Evolutionary conservation across 2,797 vertebrate species (phyloP).

Genomic region (Xyrichtys novacula): DNA sequence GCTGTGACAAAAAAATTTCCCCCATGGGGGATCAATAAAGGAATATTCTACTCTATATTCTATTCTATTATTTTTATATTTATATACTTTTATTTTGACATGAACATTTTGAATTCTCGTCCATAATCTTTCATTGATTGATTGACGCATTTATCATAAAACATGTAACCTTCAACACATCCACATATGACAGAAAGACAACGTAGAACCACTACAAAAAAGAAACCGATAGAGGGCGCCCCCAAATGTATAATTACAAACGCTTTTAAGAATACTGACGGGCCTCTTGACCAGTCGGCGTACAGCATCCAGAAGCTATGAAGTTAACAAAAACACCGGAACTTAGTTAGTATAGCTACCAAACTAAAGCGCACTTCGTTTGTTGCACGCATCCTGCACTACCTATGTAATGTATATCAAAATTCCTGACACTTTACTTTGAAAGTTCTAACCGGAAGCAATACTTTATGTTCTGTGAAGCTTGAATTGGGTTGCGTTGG

Average conservation of each 20-base stretch:
- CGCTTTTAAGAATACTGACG: constrained; percentile 19
- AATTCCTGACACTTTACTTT: constrained; percentile 26
- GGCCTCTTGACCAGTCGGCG: constrained; percentile 56
- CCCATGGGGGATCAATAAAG: no score
- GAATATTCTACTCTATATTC: no score
- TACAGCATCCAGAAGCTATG: constrained; percentile 20
- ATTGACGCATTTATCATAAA: not conserved
- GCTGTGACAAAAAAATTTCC: no score
- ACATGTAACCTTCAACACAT: not conserved
- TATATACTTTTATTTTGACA: no score
- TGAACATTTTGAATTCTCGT: no score
- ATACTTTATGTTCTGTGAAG: fast-evolving
- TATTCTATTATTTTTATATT: no score
- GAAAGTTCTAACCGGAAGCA: constrained; percentile 39
- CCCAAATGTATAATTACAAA: constrained; percentile 46
- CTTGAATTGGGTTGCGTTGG: constrained; percentile 55
- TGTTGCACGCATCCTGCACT: no score
- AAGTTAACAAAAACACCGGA: constrained; percentile 30
- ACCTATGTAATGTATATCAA: not conserved
- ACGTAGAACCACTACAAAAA: constrained; percentile 4
- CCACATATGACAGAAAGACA: not conserved
- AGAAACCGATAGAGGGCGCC: constrained; percentile 67
- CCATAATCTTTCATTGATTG: no score
- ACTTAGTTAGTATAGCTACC: not conserved
- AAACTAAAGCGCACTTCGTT: constrained; percentile 2